Conservation (phyloP, 2,888 invertebrate species). For the Hypolimnas misippus region DNA sequence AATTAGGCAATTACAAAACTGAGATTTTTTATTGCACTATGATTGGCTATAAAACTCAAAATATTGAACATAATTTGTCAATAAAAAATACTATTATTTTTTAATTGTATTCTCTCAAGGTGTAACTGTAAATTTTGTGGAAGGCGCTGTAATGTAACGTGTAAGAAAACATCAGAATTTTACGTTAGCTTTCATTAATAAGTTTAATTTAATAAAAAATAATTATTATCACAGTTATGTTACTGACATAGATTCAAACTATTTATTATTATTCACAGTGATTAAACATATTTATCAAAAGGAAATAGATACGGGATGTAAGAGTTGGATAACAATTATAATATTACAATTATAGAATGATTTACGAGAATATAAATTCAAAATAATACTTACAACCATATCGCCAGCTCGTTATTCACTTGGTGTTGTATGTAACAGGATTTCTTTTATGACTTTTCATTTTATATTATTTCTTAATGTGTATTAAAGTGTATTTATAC, state of each 20-base stretch:
- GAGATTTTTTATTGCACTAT: slow-evolving; percentile 10
- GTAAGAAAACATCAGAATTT: background rate
- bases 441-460: slow-evolving; percentile 11
- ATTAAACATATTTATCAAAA: slow-evolving; percentile 17
- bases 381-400: slow-evolving; percentile 29
- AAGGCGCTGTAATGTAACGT: background rate
- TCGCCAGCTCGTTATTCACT: background rate
- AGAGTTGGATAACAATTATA: slow-evolving; percentile 9
- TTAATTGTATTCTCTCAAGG: background rate
- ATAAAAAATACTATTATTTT: background rate
- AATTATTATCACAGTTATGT: background rate
- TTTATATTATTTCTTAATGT: background rate
- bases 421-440: background rate
- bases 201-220: background rate
- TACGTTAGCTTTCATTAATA: background rate
- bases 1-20: slow-evolving; percentile 14
- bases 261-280: slow-evolving; percentile 13
- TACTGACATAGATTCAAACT: slow-evolving; percentile 6
- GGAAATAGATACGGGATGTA: slow-evolving; percentile 32
- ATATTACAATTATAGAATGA: background rate
- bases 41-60: slow-evolving; percentile 2
- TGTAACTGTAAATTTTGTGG: background rate
- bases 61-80: background rate
- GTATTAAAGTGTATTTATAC: background rate
- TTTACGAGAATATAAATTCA: background rate